Base-by-base conservation (phyloP, 2,113 vertebrate species). In the Nycticebus coucang region DNA sequence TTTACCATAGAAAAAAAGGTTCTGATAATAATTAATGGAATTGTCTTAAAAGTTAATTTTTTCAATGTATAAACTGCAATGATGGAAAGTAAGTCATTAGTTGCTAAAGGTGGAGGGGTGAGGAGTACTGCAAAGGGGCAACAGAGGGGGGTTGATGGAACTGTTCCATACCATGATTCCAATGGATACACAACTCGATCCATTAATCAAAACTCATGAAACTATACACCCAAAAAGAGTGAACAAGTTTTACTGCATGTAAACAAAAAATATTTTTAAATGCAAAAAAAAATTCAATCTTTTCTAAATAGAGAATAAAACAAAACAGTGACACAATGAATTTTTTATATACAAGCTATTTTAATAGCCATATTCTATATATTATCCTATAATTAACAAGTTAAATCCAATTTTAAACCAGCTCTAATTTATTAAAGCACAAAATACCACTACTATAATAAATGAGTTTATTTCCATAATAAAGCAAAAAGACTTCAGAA, bases 401-500 rank as follows among this genome's bases (percentile, higher is more conserved):
- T 93, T 41, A 84, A 74, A 91, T 90, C 12, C 69, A 87, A 64
- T 90, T 97, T 80, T 82, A 89, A 82, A 72, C 15, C 13, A 92
- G 50, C 10, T 93, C 30, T 74, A 59, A 95, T 71, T 95, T 94
- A 92, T 60, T 89, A 57, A 90, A 87, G 37, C n/a, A 96, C 53
- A 83, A 94, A 95, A 69, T 71, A 6, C 66, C 37, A 96, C 50
- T 17, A 87, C 14, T 24, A 37, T 75, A 94, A 78, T 75, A 78
- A 93, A 77, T 1, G 4, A 87, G 19, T n/a, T 8, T 41, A 94
- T 92, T 92, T 69, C 53, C 92, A 28, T 33, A 79, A 74, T 5
- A 82, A 92, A 91, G 57, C 66, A 93, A 85, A 87, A 87, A 85
- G 1, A 87, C 57, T 83, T 87, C 37, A 78, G 28, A 94, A 74